A percentile compares a stretch with the other conserved stretches of the same genome.
phyloP scores from a whole-genome alignment of 2,113 vertebrate species.

The Charina bottae region DNA sequence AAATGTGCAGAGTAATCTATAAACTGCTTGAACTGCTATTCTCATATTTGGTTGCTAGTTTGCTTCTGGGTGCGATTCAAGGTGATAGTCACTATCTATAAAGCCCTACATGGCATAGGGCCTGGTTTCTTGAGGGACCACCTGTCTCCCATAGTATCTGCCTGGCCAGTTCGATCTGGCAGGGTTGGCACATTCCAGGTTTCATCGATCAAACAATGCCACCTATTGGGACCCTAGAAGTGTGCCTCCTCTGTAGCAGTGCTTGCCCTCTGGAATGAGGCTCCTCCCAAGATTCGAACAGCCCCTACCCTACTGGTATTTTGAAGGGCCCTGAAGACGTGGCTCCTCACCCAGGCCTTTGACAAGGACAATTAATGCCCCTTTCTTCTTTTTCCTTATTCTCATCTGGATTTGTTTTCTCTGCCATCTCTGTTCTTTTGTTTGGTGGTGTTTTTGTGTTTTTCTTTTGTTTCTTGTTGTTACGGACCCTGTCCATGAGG shows the following conservation, averaged over 20 bases:
- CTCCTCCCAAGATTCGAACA: background rate
- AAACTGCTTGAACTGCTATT: background rate
- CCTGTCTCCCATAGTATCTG: background rate
- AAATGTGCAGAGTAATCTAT: background rate
- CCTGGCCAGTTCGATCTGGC: background rate
- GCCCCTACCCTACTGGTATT: background rate
- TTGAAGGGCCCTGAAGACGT: background rate
- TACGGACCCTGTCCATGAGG: too few species aligned
- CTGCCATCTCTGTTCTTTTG: background rate
- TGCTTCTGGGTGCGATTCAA: background rate
- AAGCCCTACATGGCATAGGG: too few species aligned
- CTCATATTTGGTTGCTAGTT: background rate
- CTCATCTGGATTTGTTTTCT: background rate
- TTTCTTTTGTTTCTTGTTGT: background rate
- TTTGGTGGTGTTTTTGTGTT: background rate
- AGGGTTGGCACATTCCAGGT: background rate
- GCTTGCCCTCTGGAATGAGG: background rate
- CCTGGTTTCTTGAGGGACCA: background rate
- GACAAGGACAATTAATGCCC: background rate
- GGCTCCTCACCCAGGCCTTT: background rate
- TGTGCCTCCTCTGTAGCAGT: background rate
- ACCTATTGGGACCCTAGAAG: background rate
- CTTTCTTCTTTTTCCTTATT: background rate
- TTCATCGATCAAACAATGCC: background rate
- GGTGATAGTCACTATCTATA: background rate